Conservation (phyloP, 2,888 invertebrate genomes). For the Acrobasis suavella region DNA sequence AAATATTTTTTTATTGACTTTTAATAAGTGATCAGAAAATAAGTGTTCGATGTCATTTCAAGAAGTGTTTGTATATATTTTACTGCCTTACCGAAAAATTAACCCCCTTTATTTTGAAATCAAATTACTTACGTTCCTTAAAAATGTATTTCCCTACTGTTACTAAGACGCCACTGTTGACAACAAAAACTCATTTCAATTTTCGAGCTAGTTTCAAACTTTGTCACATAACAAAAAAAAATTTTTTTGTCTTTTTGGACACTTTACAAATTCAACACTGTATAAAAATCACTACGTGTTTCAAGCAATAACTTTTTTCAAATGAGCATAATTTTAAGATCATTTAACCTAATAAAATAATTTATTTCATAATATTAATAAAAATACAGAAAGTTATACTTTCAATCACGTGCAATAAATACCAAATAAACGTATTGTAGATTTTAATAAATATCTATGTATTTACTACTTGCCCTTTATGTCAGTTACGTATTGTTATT, state of each 20-base stretch:
- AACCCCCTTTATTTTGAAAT: too few relatives aligned
- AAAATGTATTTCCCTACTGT: too few relatives aligned
- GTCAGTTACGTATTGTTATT: not conserved
- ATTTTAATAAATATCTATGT: not conserved
- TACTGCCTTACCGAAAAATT: too few relatives aligned
- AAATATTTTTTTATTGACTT: too few relatives aligned
- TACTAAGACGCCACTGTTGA: too few relatives aligned
- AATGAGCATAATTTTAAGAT: slow-evolving; percentile 26
- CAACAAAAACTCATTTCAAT: too few relatives aligned
- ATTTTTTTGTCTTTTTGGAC: not conserved
- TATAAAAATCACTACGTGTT: slow-evolving; percentile 63
- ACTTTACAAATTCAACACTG: slow-evolving; percentile 23
- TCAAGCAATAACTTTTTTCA: slow-evolving; percentile 66
- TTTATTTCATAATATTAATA: slow-evolving; percentile 31
- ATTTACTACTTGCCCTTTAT: not conserved
- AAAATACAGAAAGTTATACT: slow-evolving; percentile 41
- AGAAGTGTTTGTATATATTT: too few relatives aligned
- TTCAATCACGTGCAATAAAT: slow-evolving; percentile 41
- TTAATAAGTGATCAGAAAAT: too few relatives aligned
- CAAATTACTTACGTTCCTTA: too few relatives aligned
- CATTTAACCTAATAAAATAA: slow-evolving; percentile 24
- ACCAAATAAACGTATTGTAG: slow-evolving; percentile 17
- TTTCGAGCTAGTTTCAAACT: too few relatives aligned
- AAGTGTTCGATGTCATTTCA: not conserved
- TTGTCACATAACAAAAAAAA: not conserved